A percentile compares a stretch with the other conserved stretches of the same genome.
Evolutionary conservation across 1,140 invertebrate genomes (phyloP).

Genomic region (Drosophila sp.): DNA sequence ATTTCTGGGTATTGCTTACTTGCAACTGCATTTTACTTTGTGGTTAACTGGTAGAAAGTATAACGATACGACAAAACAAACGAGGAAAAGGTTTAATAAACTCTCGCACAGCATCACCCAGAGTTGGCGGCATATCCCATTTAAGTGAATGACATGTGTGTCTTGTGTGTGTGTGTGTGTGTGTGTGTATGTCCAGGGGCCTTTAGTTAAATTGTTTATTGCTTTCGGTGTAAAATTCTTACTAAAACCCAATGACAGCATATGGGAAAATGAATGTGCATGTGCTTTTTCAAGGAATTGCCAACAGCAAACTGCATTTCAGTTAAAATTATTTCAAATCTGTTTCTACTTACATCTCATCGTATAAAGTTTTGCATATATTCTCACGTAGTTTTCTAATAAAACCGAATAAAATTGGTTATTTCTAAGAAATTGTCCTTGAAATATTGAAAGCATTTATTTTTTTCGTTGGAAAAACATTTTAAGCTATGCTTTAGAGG

Average conservation of each 20-base stretch:
- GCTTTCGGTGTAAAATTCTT: not conserved
- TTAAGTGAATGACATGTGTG: not conserved
- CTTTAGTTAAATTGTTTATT: slow-evolving; percentile 12
- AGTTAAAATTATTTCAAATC: not conserved
- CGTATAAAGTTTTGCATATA: too few relatives aligned
- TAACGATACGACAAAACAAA: not conserved
- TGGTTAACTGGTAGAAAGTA: slow-evolving; percentile 1
- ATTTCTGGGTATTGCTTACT: not conserved
- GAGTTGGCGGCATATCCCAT: not conserved
- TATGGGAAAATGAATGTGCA: not conserved
- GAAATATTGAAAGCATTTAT: too few relatives aligned
- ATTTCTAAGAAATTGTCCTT: too few relatives aligned
- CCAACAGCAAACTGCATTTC: not conserved
- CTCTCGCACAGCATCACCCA: not conserved
- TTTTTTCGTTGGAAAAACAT: too few relatives aligned
- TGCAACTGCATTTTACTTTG: slow-evolving; percentile 4
- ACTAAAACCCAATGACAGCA: slow-evolving; percentile 5
- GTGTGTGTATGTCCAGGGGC: not conserved
- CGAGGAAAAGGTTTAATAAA: slow-evolving; percentile 4
- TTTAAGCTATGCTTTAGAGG: not conserved
- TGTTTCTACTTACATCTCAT: too few relatives aligned
- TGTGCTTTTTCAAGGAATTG: not conserved
- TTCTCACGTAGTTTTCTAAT: too few relatives aligned
- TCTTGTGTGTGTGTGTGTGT: not conserved
- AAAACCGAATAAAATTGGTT: too few relatives aligned